Conservation (phyloP, 35 echinoderm and acorn worm species). For the Anneissia japonica region DNA sequence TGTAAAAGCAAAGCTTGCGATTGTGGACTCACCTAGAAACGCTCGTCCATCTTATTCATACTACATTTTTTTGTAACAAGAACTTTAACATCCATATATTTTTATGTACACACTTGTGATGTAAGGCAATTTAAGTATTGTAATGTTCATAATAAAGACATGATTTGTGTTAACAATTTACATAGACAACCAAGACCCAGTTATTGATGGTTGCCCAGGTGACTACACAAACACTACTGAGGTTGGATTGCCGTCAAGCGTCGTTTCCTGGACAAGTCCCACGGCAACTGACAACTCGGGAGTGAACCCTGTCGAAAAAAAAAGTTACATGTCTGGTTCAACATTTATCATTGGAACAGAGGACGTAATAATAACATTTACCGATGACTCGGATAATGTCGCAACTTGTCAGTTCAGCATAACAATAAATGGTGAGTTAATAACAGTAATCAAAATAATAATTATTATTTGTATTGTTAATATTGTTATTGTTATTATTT, state of each 20-base stretch:
- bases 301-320: neutral
- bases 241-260: neutral
- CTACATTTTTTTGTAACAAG: too few relatives aligned
- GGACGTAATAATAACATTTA: neutral
- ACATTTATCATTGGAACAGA: neutral
- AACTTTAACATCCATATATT: too few relatives aligned
- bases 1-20: too few relatives aligned
- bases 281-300: slow-evolving; percentile 52
- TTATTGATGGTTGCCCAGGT: slow-evolving; percentile 25
- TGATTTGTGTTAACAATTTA: too few relatives aligned
- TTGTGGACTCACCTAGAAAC: too few relatives aligned
- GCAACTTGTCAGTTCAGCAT: neutral
- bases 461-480: too few relatives aligned
- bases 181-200: slow-evolving; percentile 33
- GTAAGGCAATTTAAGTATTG: too few relatives aligned
- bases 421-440: neutral
- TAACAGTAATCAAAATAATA: too few relatives aligned
- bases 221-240: slow-evolving; percentile 7
- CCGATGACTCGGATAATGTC: neutral
- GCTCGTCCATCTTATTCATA: too few relatives aligned
- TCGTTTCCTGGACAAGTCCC: slow-evolving; percentile 45
- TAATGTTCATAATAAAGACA: too few relatives aligned
- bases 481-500: too few relatives aligned
- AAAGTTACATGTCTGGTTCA: neutral
- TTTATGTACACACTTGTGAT: too few relatives aligned